Evolutionary conservation across 2,113 vertebrate genomes (phyloP), one percentile per base, ranked within the genome.

Genomic region (Capra hircus): DNA sequence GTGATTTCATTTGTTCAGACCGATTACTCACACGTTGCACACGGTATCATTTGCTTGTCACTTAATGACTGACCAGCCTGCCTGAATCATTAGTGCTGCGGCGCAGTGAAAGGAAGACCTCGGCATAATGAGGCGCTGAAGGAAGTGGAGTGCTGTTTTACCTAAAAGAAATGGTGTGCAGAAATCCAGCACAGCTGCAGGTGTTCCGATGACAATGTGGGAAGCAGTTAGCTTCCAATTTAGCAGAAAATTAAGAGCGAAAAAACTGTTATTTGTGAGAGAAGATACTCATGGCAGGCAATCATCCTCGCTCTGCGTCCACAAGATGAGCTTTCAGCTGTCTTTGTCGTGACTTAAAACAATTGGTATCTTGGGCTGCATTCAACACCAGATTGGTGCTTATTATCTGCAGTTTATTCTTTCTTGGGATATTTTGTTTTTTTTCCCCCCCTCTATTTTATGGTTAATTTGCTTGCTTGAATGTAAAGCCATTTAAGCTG

Each of bases 21-120:
- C 98, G 98, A 99, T 99, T 99, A 99, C 99, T 99, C 99, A 98
- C 99, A 98, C 98, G 64, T 98, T 99, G 98, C 99, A 99, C 99
- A 99, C 99, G 99, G 99, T 99, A 99, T 99, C 99, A 99, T 99
- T 99, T 99, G 99, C 99, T 99, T 99, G 99, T 99, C 99, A 99
- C 99, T 99, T 99, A 99, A 99, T 99, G 99, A 99, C 99, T 99
- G 99, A 99, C 99, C 99, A 99, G 99, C 98, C 99, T 99, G 99
- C 99, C 99, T 99, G 99, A 98, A 98, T 99, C 99, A 99, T 99
- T 99, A 99, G 99, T 98, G 99, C 98, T 12, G 98, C 96, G 90
- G 98, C 50, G 97, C 99, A 99, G 99, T 99, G 99, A 99, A 99
- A 99, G 99, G 99, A 99, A 99, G 99, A 99, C 99, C 99, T 99